Conservation (phyloP, 2,113 vertebrate species). For the Phocoena phocoena region DNA sequence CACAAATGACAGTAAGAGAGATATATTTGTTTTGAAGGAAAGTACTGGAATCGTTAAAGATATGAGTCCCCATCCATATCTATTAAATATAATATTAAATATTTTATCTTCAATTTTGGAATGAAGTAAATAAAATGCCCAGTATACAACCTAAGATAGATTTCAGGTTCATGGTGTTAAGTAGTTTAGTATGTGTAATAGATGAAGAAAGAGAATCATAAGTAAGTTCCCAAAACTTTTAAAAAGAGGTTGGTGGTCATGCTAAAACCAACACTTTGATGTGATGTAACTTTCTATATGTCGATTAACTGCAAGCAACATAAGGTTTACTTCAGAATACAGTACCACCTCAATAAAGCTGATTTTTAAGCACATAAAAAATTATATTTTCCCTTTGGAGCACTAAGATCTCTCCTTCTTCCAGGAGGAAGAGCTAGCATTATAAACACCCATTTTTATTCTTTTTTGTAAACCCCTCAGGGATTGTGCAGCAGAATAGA, state of each 20-base stretch:
- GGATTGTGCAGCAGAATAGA: neutral
- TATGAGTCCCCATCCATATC: neutral
- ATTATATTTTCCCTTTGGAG: neutral
- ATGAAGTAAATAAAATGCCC: neutral
- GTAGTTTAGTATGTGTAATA: neutral
- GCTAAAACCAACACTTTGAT: neutral
- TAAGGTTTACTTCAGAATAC: slow-evolving; percentile 7
- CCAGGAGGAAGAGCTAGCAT: neutral
- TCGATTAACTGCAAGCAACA: neutral
- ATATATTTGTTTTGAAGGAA: neutral
- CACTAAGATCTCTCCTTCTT: neutral
- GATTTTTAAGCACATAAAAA: neutral
- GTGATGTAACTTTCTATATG: neutral
- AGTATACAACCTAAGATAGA: neutral
- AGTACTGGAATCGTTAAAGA: neutral
- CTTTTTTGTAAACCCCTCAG: neutral
- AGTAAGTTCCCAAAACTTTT: neutral
- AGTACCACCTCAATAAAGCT: neutral
- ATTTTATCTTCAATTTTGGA: slow-evolving; percentile 20
- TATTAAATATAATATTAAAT: neutral
- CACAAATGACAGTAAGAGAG: neutral
- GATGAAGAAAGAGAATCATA: neutral
- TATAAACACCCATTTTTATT: neutral
- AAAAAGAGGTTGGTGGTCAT: neutral
- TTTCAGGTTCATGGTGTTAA: neutral